Evolutionary conservation across 2,797 vertebrate genomes (phyloP).

Genomic region (Ptychobarbus kaznakovi): DNA sequence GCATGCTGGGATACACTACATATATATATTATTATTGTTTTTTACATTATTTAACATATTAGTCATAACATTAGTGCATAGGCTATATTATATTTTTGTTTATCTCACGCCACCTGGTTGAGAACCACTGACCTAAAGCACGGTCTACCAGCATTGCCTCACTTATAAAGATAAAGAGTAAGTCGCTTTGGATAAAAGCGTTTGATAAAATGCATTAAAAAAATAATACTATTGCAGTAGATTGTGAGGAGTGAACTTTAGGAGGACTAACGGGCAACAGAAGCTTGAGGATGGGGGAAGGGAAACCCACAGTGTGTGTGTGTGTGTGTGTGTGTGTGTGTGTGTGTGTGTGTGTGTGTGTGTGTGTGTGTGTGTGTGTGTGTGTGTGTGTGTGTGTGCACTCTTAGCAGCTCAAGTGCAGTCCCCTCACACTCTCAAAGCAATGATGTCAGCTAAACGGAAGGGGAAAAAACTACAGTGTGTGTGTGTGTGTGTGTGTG

Average conservation of each 20-base stretch:
- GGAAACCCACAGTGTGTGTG: neutral
- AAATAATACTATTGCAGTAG: neutral
- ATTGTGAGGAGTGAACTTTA: neutral
- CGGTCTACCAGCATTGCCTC: too few relatives aligned
- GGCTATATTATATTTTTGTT: too few relatives aligned
- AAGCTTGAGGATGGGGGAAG: neutral
- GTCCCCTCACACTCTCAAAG: constrained; percentile 69
- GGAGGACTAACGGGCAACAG: neutral
- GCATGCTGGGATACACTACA: constrained; percentile 66
- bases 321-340: too few relatives aligned
- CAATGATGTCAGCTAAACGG: constrained; percentile 78
- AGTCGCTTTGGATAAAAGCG: too few relatives aligned
- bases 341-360: too few relatives aligned
- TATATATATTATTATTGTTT: neutral
- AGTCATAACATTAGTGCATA: too few relatives aligned
- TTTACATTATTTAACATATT: too few relatives aligned
- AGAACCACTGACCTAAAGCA: too few relatives aligned
- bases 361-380: too few relatives aligned
- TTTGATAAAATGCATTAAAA: too few relatives aligned
- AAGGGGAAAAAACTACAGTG: constrained; percentile 44
- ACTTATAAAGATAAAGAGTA: too few relatives aligned
- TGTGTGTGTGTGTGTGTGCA: constrained; percentile 47
- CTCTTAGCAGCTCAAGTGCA: constrained; percentile 62
- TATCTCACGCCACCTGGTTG: too few relatives aligned
- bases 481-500: constrained; percentile 25